A percentile compares a stretch with the other conserved stretches of the same genome.
phyloP scores from a whole-genome alignment of 2,888 invertebrate species.

The Diloba caeruleocephala region DNA sequence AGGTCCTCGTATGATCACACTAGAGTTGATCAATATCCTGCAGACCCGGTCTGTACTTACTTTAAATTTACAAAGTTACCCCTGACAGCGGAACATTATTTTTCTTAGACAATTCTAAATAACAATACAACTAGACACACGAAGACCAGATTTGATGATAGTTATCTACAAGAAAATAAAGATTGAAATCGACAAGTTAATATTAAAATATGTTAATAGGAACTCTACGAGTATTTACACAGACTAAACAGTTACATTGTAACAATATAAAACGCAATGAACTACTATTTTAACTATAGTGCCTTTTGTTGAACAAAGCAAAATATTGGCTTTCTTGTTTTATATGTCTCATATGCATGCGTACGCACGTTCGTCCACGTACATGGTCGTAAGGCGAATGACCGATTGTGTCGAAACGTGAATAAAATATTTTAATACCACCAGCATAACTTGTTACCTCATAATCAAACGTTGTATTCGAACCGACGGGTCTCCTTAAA shows the following conservation, averaged over 20 bases:
- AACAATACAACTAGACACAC: conserved; percentile 5
- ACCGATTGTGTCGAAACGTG: conserved; percentile 77
- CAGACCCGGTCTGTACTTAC: too few relatives aligned
- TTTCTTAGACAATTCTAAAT: not conserved
- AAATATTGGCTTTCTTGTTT: conserved; percentile 60
- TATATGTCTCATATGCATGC: conserved; percentile 62
- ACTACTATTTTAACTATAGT: conserved; percentile 47
- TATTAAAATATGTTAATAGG: conserved; percentile 33
- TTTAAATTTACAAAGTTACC: too few relatives aligned
- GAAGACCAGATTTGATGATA: conserved; percentile 12
- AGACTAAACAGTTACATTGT: conserved; percentile 41
- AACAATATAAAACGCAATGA: conserved; percentile 47
- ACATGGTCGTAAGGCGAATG: conserved; percentile 67
- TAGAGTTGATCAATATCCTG: too few relatives aligned
- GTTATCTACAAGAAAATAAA: conserved; percentile 1
- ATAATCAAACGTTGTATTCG: conserved; percentile 10
- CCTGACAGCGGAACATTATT: too few relatives aligned
- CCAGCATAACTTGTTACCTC: conserved; percentile 51
- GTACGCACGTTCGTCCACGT: conserved; percentile 56
- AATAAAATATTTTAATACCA: conserved; percentile 64
- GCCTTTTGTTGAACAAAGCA: conserved; percentile 55
- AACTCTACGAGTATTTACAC: conserved; percentile 33
- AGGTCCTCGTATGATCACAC: too few relatives aligned
- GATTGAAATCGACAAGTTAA: conserved; percentile 25
- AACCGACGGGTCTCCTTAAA: conserved; percentile 22